These are phyloP conservation scores for Brassicogethes aeneus DNA, from an alignment of 2,888 invertebrate genomes.

Conservation along the genomic window DNA sequence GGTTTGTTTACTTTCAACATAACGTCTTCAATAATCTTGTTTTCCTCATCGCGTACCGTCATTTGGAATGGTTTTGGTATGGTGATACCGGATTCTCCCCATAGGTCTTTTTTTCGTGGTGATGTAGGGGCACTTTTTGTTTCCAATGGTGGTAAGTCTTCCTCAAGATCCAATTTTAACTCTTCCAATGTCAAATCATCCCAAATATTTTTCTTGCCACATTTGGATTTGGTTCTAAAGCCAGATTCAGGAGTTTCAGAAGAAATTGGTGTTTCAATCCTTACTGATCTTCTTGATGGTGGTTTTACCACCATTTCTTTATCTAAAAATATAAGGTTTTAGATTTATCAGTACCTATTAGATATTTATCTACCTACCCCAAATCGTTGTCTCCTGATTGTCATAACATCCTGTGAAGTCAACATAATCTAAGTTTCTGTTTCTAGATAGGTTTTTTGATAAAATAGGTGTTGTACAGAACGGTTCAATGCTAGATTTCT, in stretches of 20 bases:
- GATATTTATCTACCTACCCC: too few relatives aligned
- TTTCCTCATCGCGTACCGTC: conserved; percentile 61
- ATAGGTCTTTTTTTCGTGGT: conserved; percentile 41
- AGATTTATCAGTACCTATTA: too few relatives aligned
- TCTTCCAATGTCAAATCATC: conserved; percentile 35
- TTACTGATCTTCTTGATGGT: conserved; percentile 37
- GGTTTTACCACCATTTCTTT: too few relatives aligned
- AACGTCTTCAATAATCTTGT: conserved; percentile 47
- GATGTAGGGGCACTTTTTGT: conserved; percentile 52
- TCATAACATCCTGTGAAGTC: too few relatives aligned
- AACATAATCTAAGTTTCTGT: conserved; percentile 21
- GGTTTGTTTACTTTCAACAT: conserved; percentile 29
- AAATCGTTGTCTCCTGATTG: too few relatives aligned
- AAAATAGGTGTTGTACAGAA: conserved; percentile 28
- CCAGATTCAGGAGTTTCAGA: conserved; percentile 22
- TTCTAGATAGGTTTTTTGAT: conserved; percentile 19
- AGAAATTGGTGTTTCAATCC: conserved; percentile 37
- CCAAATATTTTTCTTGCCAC: conserved; percentile 29
- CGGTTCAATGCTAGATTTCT: conserved; percentile 25
- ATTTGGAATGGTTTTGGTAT: conserved; percentile 62
- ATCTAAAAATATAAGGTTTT: too few relatives aligned
- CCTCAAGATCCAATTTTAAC: conserved; percentile 27
- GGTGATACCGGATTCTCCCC: conserved; percentile 41
- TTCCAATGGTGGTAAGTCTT: conserved; percentile 21
- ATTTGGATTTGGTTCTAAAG: conserved; percentile 28